phyloP scores from a whole-genome alignment of 2,888 invertebrate species.

The Hypsopygia costalis region DNA sequence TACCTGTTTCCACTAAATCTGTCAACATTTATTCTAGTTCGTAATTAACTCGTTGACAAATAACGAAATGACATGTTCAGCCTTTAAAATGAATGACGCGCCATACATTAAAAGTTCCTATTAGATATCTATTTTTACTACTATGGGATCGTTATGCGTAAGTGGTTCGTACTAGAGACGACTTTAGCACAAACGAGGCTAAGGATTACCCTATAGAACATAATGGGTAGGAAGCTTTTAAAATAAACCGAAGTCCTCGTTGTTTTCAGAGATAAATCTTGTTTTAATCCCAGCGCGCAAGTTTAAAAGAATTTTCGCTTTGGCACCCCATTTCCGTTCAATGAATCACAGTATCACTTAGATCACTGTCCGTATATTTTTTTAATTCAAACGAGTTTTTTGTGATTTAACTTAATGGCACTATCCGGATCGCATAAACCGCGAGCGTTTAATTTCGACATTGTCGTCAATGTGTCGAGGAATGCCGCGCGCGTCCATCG shows the following conservation, averaged over 20 bases:
- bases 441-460: slow-evolving; percentile 40
- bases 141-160: slow-evolving; percentile 41
- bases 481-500: slow-evolving; percentile 42
- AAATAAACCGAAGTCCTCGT: slow-evolving; percentile 49
- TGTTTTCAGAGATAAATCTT: slow-evolving; percentile 55
- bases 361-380: slow-evolving; percentile 23
- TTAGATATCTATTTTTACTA: slow-evolving; percentile 56
- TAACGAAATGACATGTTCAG: slow-evolving; percentile 58
- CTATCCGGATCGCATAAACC: slow-evolving; percentile 26
- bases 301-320: slow-evolving; percentile 48
- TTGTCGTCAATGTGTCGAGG: slow-evolving; percentile 35
- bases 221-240: slow-evolving; percentile 45
- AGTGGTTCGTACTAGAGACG: slow-evolving; percentile 38
- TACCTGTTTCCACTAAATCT: slow-evolving; percentile 56
- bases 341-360: slow-evolving; percentile 34
- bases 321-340: slow-evolving; percentile 41
- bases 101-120: slow-evolving; percentile 54
- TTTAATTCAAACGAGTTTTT: slow-evolving; percentile 44
- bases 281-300: slow-evolving; percentile 46
- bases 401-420: slow-evolving; percentile 34
- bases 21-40: slow-evolving; percentile 58
- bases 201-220: slow-evolving; percentile 49
- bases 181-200: slow-evolving; percentile 38
- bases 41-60: slow-evolving; percentile 72
- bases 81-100: slow-evolving; percentile 55